Evolutionary conservation across 2,888 invertebrate genomes (phyloP), one percentile per base, ranked within the genome.

Genomic region (Eilema depressum): DNA sequence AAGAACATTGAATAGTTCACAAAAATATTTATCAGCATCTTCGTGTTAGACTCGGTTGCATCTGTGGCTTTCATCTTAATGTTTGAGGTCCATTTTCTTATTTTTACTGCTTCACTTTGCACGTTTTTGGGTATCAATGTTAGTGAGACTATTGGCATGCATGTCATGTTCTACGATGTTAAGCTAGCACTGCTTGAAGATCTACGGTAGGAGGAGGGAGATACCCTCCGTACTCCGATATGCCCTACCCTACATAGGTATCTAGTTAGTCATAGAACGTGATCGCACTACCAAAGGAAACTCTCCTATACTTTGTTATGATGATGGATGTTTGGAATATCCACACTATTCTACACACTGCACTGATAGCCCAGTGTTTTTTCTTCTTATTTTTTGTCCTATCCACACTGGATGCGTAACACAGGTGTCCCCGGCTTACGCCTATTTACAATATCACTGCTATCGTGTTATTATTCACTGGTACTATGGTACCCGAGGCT

Each of bases 351-450:
- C 85, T 86, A 20, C 83, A 65, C 73, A 74, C 76, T 84, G 85
- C 85, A 77, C 81, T 80, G 81, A 89, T 88, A 89, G 85, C 74
- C 79, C 69, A 83, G 82, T 75, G 70, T 75, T 71, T 83, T 71
- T 80, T 84, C 75, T 75, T 73, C 23, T 41, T 84, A 30, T 90
- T 90, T 89, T 91, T 87, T 87, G 76, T 86, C 88, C 84, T 84
- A 84, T 88, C 84, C 85, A 84, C 83, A 79, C 75, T 88, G 87
- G 88, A 86, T 87, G 94, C 93, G 94, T 95, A 94, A 94, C 92
- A 94, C 95, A 94, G 95, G 94, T 94, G 94, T 92, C 87, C 87
- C 85, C 84, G 85, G 83, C 85, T 87, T 84, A 86, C 87, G 86
- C 84, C 85, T 88, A 88, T 87, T 86, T 85, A 88, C 86, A 85